Base-by-base conservation (phyloP, 2,113 vertebrate species). In the Corvus hawaiiensis region DNA sequence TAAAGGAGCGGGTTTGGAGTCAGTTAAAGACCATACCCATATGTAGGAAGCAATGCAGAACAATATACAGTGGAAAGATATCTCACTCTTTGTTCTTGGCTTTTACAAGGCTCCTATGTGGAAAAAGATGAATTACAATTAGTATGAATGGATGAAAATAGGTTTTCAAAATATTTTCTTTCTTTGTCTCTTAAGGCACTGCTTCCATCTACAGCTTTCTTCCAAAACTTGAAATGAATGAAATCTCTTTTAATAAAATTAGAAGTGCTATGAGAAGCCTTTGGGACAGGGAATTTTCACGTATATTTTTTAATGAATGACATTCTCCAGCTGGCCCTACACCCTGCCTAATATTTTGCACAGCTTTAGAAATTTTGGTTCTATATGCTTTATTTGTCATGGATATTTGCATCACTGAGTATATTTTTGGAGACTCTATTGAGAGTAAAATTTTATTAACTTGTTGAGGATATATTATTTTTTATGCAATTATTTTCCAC, bases 371-470 rank as follows among this genome's bases (percentile, higher is more conserved):
- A 93, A 84, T 92, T 74, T 92, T 67, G 20, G 7, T 27, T 81
- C 52, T 79, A 10, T 64, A 1, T 75, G 16, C 66, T 91, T 91
- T 77, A 54, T 82, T 91, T 24, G 13, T 24, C 7, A 16, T 43
- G 43, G 64, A 55, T 87, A 67, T 86, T 93, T 92, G 64, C 44
- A 84, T 76, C 58, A 49, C 48, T 46, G 56, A 66, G 33, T 55
- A 39, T 86, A 55, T 83, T 93, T 90, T 90, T 85, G 84, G 61
- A 68, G 33, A 44, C 13, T 78, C 81, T 93, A 28, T 0, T 37
- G 78, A 80, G 94, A 90, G 80, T 86, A 63, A 80, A 73, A 79
- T 83, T 90, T 94, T 95, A 89, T 93, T 93, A 95, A 91, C 67
- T 94, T 19, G 12, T 80, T 89, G 68, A 87, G 33, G 35, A 51